Percentiles rank a stretch among this genome's conserved stretches.
Conservation (phyloP, 2,888 invertebrate species). For the Raillietiella orientalis region DNA sequence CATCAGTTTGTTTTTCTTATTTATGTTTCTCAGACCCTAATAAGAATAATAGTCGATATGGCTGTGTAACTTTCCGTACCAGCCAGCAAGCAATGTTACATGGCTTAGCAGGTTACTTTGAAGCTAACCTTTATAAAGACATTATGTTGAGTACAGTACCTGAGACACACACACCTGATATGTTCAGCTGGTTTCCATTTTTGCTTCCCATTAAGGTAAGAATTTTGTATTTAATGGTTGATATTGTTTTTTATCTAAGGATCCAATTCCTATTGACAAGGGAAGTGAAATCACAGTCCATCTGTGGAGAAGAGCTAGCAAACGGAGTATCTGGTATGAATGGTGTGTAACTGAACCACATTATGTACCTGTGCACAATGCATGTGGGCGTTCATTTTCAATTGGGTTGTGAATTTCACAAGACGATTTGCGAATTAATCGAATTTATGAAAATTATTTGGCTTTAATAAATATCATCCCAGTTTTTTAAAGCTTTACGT, state of each 20-base stretch:
- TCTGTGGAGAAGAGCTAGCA: conserved; percentile 52
- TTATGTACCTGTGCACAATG: conserved; percentile 26
- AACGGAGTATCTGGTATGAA: conserved; percentile 79
- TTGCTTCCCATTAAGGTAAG: conserved; percentile 56
- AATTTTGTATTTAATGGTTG: no score
- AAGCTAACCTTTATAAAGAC: conserved; percentile 49
- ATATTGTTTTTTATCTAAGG: no score
- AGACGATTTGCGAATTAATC: no score
- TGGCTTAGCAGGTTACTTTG: conserved; percentile 88
- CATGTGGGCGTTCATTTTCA: conserved; percentile 33
- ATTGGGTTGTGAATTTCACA: conserved; percentile 26
- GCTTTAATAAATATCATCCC: no score
- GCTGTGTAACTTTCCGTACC: conserved; percentile 28
- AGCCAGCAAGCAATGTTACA: conserved; percentile 46
- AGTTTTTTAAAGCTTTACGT: no score
- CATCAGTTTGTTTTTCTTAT: conserved; percentile 1
- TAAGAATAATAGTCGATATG: conserved; percentile 40
- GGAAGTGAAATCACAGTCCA: conserved; percentile 37
- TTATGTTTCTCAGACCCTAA: conserved; percentile 1
- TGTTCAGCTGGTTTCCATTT: conserved; percentile 97
- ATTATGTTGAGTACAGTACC: conserved; percentile 67
- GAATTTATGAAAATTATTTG: no score
- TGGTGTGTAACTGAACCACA: conserved; percentile 40
- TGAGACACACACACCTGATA: conserved; percentile 48
- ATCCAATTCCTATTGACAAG: conserved; percentile 32